phyloP scores from a whole-genome alignment of 2,113 vertebrate genomes.

The Colius striatus region DNA sequence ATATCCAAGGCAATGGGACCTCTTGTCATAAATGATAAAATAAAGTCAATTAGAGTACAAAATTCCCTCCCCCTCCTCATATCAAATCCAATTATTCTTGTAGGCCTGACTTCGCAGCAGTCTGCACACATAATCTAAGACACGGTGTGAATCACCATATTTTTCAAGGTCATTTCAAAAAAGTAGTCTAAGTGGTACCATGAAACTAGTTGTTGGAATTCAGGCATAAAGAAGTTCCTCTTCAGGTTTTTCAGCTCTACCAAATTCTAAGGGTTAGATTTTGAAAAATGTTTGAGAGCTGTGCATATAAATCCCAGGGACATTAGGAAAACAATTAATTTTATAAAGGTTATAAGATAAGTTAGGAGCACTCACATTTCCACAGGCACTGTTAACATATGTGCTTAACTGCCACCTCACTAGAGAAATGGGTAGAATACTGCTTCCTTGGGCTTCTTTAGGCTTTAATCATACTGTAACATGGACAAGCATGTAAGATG shows the following conservation, averaged over 20 bases:
- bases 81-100: constrained; percentile 44
- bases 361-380: not conserved
- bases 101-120: not conserved
- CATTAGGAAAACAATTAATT: not conserved
- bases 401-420: not conserved
- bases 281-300: not conserved
- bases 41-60: constrained; percentile 60
- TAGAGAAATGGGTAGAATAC: not conserved
- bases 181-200: not conserved
- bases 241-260: not conserved
- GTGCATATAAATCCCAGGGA: not conserved
- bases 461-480: not conserved
- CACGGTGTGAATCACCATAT: not conserved
- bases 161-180: constrained; percentile 38
- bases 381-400: not conserved
- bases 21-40: constrained; percentile 52
- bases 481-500: not conserved
- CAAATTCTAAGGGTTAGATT: not conserved
- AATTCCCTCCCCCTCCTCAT: constrained; percentile 32
- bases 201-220: not conserved
- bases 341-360: not conserved
- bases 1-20: not conserved
- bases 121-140: not conserved
- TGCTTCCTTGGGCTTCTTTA: not conserved
- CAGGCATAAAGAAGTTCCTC: not conserved